Percentiles rank a stretch among this genome's conserved stretches.
phyloP scores from a whole-genome alignment of 92 coral and sea anemone species.

The Zoanthus gigantus region DNA sequence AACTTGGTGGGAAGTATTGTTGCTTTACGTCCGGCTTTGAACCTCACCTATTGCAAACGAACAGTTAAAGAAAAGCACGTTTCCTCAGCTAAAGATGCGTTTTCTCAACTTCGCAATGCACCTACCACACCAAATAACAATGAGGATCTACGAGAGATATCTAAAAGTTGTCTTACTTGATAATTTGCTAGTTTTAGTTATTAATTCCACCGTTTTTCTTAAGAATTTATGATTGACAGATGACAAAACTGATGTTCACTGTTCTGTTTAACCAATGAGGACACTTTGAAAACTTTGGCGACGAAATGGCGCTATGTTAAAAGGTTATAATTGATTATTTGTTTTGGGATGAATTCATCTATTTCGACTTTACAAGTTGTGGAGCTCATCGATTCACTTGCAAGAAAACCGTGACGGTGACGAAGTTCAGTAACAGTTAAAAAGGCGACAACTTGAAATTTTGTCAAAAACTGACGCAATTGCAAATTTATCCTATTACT shows the following conservation, averaged over 20 bases:
- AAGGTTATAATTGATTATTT: conserved; percentile 97
- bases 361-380: conserved; percentile 74
- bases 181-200: neutral
- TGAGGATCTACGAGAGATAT: neutral
- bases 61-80: neutral
- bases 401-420: conserved; percentile 39
- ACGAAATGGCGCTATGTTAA: conserved; percentile 97
- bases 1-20: conserved; percentile 36
- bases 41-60: neutral
- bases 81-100: neutral
- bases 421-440: conserved; percentile 19
- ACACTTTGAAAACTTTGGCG: conserved; percentile 65
- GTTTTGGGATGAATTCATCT: conserved; percentile 89
- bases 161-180: neutral
- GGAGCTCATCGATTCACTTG: conserved; percentile 48
- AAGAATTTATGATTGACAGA: conserved; percentile 63
- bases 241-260: conserved; percentile 64
- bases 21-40: neutral
- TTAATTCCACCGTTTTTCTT: conserved; percentile 59
- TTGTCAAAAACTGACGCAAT: neutral
- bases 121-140: neutral
- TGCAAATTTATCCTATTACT: neutral
- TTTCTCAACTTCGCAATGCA: neutral
- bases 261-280: conserved; percentile 71
- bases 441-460: neutral